phyloP scores from a whole-genome alignment of 2,888 invertebrate genomes.

The Tetheella fluctuosa region DNA sequence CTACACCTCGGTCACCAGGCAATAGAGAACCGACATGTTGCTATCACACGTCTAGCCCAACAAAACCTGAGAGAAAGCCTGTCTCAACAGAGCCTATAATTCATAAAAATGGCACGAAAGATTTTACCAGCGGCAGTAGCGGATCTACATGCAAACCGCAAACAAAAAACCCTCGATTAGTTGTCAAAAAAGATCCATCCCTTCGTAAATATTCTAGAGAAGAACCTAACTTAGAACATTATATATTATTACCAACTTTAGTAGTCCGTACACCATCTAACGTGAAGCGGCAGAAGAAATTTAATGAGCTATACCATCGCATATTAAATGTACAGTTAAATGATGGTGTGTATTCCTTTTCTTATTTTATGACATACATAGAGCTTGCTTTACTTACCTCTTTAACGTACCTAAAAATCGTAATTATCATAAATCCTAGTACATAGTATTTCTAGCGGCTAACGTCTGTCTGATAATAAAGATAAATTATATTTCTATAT shows the following conservation, averaged over 20 bases:
- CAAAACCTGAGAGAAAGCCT: slow-evolving; percentile 38
- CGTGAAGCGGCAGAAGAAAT: slow-evolving; percentile 73
- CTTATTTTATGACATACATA: slow-evolving; percentile 9
- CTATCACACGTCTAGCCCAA: slow-evolving; percentile 56
- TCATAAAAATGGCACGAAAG: slow-evolving; percentile 27
- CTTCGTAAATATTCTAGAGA: slow-evolving; percentile 57
- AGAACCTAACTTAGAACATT: slow-evolving; percentile 71
- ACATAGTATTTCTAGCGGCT: too few relatives aligned
- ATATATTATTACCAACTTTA: slow-evolving; percentile 71
- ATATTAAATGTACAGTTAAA: slow-evolving; percentile 66
- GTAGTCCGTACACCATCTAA: slow-evolving; percentile 76
- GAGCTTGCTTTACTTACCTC: too few relatives aligned
- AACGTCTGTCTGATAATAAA: too few relatives aligned
- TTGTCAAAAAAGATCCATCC: slow-evolving; percentile 64
- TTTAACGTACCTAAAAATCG: too few relatives aligned
- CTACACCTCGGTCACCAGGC: slow-evolving; percentile 43
- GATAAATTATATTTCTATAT: too few relatives aligned
- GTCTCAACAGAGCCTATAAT: slow-evolving; percentile 20
- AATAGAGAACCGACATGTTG: slow-evolving; percentile 65
- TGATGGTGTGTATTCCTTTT: slow-evolving; percentile 46
- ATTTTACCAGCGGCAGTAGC: slow-evolving; percentile 58
- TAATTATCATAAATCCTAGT: too few relatives aligned
- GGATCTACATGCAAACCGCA: slow-evolving; percentile 43
- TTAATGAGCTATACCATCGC: slow-evolving; percentile 74
- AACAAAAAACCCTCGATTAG: slow-evolving; percentile 56